Evolutionary conservation across 2,888 invertebrate genomes (phyloP).

Genomic region (Baronia brevicornis): DNA sequence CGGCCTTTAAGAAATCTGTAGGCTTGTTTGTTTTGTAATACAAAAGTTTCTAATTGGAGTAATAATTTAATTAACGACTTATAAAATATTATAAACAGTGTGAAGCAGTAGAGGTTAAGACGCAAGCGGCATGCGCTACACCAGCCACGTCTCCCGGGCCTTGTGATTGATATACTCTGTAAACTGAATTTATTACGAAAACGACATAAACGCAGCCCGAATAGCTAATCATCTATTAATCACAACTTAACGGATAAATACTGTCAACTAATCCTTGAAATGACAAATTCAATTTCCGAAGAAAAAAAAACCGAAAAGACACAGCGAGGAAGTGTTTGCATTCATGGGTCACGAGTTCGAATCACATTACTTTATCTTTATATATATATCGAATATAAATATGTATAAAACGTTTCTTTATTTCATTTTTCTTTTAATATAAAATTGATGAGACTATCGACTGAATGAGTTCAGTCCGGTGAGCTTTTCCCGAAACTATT

Average conservation of each 20-base stretch:
- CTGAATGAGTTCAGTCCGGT: too few species aligned
- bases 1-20: too few species aligned
- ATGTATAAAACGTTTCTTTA: too few species aligned
- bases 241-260: constrained; percentile 66
- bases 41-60: constrained; percentile 10
- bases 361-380: too few species aligned
- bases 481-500: too few species aligned
- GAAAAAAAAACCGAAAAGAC: not conserved
- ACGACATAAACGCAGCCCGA: constrained; percentile 56
- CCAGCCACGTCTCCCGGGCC: constrained; percentile 17
- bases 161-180: constrained; percentile 60
- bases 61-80: constrained; percentile 15
- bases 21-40: too few species aligned
- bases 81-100: constrained; percentile 32
- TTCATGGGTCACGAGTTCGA: too few species aligned
- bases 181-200: constrained; percentile 63
- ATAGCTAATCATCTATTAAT: constrained; percentile 68
- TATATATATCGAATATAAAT: too few species aligned
- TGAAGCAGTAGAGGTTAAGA: constrained; percentile 28
- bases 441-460: too few species aligned
- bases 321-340: too few species aligned
- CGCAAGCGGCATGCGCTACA: constrained; percentile 23
- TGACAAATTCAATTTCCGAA: constrained; percentile 14
- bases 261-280: constrained; percentile 66
- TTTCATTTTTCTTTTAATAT: too few species aligned